These are phyloP conservation scores for Macrobrachium nipponense DNA, from an alignment of 1,140 invertebrate genomes.

Conservation along the genomic window DNA sequence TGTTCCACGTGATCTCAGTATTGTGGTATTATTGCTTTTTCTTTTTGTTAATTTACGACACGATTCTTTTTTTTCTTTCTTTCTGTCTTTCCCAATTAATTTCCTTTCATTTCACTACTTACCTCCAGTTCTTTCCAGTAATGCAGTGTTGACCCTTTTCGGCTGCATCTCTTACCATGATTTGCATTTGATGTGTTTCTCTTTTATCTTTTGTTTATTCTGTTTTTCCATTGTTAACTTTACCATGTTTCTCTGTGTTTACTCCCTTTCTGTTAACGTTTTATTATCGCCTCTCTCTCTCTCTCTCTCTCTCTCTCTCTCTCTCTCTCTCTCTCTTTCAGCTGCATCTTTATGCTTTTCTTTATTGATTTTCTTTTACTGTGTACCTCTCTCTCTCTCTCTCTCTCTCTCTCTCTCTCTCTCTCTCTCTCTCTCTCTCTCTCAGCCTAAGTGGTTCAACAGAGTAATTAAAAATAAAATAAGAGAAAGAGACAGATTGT, in stretches of 20 bases:
- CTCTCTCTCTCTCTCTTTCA: not conserved
- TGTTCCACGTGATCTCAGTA: no score
- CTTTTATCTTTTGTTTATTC: no score
- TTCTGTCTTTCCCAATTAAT: not conserved
- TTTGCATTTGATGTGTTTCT: no score
- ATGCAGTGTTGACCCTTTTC: no score
- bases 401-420: not conserved
- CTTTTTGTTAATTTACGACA: no score
- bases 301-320: constrained; percentile 26
- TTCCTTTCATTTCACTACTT: constrained; percentile 1
- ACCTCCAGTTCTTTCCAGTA: not conserved
- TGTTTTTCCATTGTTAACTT: not conserved
- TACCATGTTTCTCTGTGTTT: not conserved
- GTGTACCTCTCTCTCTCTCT: constrained; percentile 1
- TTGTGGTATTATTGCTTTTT: no score
- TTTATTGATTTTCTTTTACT: not conserved
- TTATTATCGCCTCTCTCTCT: no score
- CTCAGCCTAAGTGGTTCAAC: no score
- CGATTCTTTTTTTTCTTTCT: not conserved
- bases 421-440: no score
- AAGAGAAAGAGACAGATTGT: no score
- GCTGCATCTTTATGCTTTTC: not conserved
- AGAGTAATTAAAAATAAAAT: no score
- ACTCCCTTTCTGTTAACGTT: constrained; percentile 1
- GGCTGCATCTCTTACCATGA: no score